A percentile compares a stretch with the other conserved stretches of the same genome.
phyloP scores from a whole-genome alignment of 2,888 invertebrate genomes.

The Drepana falcataria region DNA sequence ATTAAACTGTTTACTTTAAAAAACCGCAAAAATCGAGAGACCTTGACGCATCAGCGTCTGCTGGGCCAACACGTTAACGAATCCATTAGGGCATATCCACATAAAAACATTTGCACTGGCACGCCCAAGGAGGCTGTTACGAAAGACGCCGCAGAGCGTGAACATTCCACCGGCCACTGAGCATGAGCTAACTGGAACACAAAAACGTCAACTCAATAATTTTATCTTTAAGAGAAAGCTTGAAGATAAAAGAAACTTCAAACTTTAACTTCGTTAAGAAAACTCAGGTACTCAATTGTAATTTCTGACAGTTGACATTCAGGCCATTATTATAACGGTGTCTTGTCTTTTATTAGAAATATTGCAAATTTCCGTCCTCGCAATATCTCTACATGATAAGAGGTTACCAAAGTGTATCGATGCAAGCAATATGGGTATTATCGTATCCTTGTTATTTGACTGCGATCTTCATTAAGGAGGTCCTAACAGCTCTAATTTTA shows the following conservation, averaged over 20 bases:
- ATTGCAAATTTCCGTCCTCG: too few relatives aligned
- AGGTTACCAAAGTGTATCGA: too few relatives aligned
- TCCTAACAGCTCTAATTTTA: too few relatives aligned
- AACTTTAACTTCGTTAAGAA: conserved; percentile 6
- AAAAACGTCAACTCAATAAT: conserved; percentile 59
- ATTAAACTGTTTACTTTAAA: neutral
- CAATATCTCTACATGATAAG: too few relatives aligned
- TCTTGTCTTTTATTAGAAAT: too few relatives aligned
- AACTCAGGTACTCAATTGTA: too few relatives aligned
- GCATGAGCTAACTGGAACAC: conserved; percentile 57
- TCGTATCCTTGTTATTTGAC: too few relatives aligned
- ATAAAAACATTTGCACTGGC: conserved; percentile 75
- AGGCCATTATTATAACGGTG: too few relatives aligned
- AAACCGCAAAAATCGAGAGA: neutral
- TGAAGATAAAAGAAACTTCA: conserved; percentile 42
- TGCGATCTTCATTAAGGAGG: too few relatives aligned
- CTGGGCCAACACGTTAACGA: conserved; percentile 35
- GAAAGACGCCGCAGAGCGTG: conserved; percentile 71
- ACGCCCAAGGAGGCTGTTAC: conserved; percentile 67
- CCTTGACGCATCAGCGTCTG: neutral
- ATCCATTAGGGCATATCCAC: conserved; percentile 56
- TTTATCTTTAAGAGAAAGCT: conserved; percentile 33
- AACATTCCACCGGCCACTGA: conserved; percentile 69
- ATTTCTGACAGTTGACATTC: too few relatives aligned
- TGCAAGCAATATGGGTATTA: too few relatives aligned